Evolutionary conservation across 1,140 invertebrate genomes (phyloP).

Genomic region (Cotesia glomerata): DNA sequence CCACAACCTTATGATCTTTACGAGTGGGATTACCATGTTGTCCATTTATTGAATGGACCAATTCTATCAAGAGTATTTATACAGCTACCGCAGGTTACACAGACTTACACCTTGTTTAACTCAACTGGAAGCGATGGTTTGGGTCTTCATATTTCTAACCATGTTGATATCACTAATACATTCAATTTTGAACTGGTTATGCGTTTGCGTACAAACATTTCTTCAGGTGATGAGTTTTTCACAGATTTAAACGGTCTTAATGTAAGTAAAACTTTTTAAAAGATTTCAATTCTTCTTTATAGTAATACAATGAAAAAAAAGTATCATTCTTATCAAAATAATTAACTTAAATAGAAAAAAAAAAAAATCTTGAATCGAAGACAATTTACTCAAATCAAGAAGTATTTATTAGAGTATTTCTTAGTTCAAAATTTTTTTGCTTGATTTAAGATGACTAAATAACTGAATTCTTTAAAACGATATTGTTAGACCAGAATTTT

Average conservation of each 20-base stretch:
- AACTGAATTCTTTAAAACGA: too few relatives aligned
- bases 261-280: conserved; percentile 58
- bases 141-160: conserved; percentile 75
- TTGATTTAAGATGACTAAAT: too few relatives aligned
- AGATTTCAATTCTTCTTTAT: too few relatives aligned
- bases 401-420: too few relatives aligned
- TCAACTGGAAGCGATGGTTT: conserved; percentile 70
- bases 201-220: conserved; percentile 77
- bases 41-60: conserved; percentile 73
- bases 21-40: conserved; percentile 49
- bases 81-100: conserved; percentile 72
- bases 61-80: conserved; percentile 75
- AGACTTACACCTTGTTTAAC: conserved; percentile 75
- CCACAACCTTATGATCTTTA: conserved; percentile 54
- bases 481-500: too few relatives aligned
- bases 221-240: conserved; percentile 76
- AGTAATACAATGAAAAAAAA: too few relatives aligned
- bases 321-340: too few relatives aligned
- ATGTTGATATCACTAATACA: conserved; percentile 77
- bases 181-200: conserved; percentile 91
- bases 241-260: conserved; percentile 85
- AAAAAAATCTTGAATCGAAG: too few relatives aligned
- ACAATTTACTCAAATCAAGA: too few relatives aligned
- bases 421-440: too few relatives aligned
- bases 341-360: too few relatives aligned